phyloP scores from a whole-genome alignment of 2,888 invertebrate species.

The Xestia c-nigrum region DNA sequence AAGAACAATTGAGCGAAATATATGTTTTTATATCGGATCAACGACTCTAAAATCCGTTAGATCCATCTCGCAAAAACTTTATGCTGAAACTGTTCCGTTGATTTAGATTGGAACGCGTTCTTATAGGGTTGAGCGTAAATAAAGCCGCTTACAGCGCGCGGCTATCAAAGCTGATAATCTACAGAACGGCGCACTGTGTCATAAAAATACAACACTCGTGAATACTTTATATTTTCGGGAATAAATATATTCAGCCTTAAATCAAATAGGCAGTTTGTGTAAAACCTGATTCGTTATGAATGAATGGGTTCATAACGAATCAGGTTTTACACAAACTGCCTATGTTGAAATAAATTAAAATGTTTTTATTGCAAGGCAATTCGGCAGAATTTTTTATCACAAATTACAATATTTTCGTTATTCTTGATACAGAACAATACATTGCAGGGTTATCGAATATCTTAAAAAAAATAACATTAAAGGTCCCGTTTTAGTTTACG shows the following conservation, averaged over 20 bases:
- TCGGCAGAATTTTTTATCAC: background rate
- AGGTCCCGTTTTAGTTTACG: background rate
- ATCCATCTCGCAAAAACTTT: background rate
- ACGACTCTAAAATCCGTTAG: background rate
- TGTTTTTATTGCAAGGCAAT: background rate
- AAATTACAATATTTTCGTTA: background rate
- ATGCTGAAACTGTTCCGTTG: constrained; percentile 29
- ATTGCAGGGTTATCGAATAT: background rate
- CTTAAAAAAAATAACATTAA: background rate
- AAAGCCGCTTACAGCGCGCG: constrained; percentile 36
- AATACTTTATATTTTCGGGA: constrained; percentile 26
- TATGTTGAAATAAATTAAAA: constrained; percentile 15
- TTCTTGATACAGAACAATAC: background rate
- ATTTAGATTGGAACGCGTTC: constrained; percentile 30
- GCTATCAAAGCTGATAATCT: constrained; percentile 49
- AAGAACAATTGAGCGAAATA: background rate
- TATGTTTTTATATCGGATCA: background rate
- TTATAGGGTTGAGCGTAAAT: constrained; percentile 22
- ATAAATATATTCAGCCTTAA: constrained; percentile 36
- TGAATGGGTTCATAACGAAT: too few relatives aligned
- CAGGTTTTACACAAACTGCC: too few relatives aligned
- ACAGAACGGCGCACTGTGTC: constrained; percentile 23
- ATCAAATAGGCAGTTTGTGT: constrained; percentile 12
- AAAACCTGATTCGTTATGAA: constrained; percentile 3
- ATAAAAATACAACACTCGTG: constrained; percentile 47